Conservation (phyloP, 2,797 vertebrate species). For the Cynodonichthys magdalenae region DNA sequence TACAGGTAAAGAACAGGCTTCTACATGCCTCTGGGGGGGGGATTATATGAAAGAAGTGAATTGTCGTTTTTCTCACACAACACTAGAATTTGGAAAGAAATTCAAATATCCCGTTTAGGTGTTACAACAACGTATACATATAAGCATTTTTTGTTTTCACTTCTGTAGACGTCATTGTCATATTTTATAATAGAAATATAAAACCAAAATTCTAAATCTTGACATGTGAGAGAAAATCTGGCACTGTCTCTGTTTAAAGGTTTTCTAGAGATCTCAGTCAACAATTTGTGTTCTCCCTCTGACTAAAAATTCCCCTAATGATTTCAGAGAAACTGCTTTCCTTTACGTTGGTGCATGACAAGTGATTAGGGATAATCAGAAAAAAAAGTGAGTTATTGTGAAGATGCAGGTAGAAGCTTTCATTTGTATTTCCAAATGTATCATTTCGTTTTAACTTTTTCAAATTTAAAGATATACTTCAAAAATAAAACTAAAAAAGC, state of each 20-base stretch:
- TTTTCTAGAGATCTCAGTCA: not conserved
- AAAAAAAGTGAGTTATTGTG: not conserved
- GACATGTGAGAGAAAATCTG: not conserved
- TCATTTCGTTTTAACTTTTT: not conserved
- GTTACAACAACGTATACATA: not conserved
- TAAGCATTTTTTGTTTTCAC: not conserved
- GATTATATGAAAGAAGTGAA: slow-evolving; percentile 3
- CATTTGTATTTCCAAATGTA: not conserved
- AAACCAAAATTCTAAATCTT: not conserved
- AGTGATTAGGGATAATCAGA: not conserved
- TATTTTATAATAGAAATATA: not conserved
- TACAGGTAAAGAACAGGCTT: not conserved
- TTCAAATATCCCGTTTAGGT: not conserved
- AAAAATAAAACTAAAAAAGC: not conserved
- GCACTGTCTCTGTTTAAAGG: not conserved
- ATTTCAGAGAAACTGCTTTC: not conserved
- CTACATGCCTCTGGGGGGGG: not conserved
- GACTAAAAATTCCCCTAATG: not conserved
- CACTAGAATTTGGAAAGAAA: not conserved
- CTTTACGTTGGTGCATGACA: not conserved
- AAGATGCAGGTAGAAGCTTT: not conserved
- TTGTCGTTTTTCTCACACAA: slow-evolving; percentile 3
- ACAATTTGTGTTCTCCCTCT: not conserved
- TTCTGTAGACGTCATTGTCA: not conserved
- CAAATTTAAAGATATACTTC: not conserved